Conservation (phyloP, 2,113 vertebrate species). For the Scalopus aquaticus region DNA sequence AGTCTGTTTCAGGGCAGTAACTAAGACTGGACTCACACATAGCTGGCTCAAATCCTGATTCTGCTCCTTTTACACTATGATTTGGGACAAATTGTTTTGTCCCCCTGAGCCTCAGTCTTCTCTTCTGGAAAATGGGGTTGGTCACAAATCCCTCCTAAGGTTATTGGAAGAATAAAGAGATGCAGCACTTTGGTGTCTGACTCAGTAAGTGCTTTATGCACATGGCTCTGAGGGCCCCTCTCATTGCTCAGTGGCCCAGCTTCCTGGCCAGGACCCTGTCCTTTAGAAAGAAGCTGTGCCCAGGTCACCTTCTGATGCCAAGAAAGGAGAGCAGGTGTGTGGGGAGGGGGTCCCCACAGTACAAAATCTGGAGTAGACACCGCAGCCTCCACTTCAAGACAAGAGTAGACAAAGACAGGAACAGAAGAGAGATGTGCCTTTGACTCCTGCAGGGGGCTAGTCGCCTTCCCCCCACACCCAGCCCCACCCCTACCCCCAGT, state of each 20-base stretch:
- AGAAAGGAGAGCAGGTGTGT: fast-evolving
- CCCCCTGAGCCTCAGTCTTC: neutral
- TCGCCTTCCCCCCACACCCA: neutral
- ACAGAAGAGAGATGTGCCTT: fast-evolving
- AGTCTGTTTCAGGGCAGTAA: neutral
- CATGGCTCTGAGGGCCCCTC: fast-evolving
- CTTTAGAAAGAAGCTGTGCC: neutral
- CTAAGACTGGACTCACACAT: neutral
- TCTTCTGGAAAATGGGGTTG: neutral
- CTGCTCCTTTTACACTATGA: neutral
- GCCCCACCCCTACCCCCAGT: no score
- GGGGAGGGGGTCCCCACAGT: neutral
- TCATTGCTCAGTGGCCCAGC: neutral
- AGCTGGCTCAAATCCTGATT: no score
- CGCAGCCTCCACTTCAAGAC: neutral
- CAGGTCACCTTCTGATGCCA: no score
- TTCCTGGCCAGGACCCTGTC: neutral
- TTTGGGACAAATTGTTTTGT: neutral
- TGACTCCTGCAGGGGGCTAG: neutral
- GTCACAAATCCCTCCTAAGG: neutral
- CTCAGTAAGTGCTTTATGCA: fast-evolving
- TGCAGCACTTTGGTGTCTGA: neutral
- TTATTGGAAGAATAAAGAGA: neutral
- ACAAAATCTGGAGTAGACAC: neutral
- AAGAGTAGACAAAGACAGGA: neutral